These are phyloP conservation scores for Caenorhabditis remanei DNA, from an alignment of 1,140 invertebrate species.

Conservation along the genomic window DNA sequence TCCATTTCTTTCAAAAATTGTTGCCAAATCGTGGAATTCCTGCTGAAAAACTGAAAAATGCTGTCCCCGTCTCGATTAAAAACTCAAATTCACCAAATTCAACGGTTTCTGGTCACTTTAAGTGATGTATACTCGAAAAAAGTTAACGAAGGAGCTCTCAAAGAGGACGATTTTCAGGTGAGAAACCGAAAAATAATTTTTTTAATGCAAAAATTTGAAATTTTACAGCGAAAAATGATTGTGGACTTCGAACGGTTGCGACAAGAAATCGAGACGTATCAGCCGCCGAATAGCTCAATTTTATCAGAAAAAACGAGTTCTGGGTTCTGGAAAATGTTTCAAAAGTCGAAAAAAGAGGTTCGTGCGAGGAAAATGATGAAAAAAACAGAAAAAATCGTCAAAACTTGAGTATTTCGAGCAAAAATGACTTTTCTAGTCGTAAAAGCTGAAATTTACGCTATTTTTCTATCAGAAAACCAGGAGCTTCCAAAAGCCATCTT, in stretches of 20 bases:
- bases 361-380: neutral
- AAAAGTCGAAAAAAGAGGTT: constrained; percentile 3
- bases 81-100: constrained; percentile 18
- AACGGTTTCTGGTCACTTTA: constrained; percentile 30
- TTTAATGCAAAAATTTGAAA: neutral
- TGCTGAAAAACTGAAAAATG: constrained; percentile 17
- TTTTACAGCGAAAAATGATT: constrained; percentile 65
- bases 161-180: constrained; percentile 47
- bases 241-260: constrained; percentile 65
- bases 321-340: constrained; percentile 41
- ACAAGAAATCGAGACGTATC: constrained; percentile 67
- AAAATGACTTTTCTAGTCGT: no score
- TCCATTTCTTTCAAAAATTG: neutral
- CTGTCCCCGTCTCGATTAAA: neutral
- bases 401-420: no score
- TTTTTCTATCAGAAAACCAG: no score
- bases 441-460: no score
- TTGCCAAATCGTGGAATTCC: neutral
- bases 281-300: constrained; percentile 48
- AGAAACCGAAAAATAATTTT: neutral
- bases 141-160: constrained; percentile 25
- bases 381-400: no score
- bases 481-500: no score
- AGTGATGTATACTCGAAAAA: constrained; percentile 51
- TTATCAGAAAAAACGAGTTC: constrained; percentile 7